These are phyloP conservation scores for Bactericera cockerelli DNA, from an alignment of 1,140 invertebrate genomes.

Conservation along the genomic window DNA sequence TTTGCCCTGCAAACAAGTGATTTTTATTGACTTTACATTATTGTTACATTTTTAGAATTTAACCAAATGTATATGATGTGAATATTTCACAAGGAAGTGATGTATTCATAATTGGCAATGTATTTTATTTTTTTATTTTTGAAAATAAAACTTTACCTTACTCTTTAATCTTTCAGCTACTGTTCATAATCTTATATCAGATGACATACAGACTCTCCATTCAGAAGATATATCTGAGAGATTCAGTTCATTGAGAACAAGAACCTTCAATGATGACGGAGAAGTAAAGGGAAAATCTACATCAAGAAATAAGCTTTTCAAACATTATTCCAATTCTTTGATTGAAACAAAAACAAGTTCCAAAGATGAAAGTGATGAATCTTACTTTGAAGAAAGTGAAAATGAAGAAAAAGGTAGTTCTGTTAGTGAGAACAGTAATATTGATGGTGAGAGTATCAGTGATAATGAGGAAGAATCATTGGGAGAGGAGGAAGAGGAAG, in stretches of 20 bases:
- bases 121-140: too few relatives aligned
- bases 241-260: neutral
- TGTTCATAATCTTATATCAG: neutral
- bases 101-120: too few relatives aligned
- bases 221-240: neutral
- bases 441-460: slow-evolving; percentile 13
- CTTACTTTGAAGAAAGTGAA: slow-evolving; percentile 14
- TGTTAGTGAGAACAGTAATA: slow-evolving; percentile 14
- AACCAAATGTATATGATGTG: too few relatives aligned
- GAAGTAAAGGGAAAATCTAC: neutral
- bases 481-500: slow-evolving; percentile 11
- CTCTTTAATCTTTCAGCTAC: too few relatives aligned
- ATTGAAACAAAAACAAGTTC: neutral
- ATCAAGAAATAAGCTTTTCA: neutral
- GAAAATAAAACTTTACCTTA: too few relatives aligned
- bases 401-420: slow-evolving; percentile 15
- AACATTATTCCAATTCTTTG: neutral
- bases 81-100: too few relatives aligned
- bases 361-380: slow-evolving; percentile 11
- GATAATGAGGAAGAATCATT: slow-evolving; percentile 20
- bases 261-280: slow-evolving; percentile 1
- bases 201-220: neutral
- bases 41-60: too few relatives aligned
- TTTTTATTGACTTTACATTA: too few relatives aligned
- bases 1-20: too few relatives aligned